Conservation (phyloP, 1,140 invertebrate genomes). For the Drosophila parvula region DNA sequence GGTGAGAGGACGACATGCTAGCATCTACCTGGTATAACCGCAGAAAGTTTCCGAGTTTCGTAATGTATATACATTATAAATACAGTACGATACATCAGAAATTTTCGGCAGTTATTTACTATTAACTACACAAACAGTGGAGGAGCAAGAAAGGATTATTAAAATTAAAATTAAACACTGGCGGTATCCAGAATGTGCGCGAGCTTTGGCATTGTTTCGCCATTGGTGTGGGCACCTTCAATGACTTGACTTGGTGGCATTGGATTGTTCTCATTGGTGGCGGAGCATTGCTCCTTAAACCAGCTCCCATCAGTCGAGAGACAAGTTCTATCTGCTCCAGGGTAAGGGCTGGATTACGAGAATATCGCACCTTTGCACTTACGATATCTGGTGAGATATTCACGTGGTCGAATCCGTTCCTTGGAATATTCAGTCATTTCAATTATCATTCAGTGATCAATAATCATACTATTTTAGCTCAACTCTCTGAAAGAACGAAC, state of each 20-base stretch:
- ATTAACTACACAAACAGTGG: neutral
- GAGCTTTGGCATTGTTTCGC: conserved; percentile 25
- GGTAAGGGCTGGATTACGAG: conserved; percentile 47
- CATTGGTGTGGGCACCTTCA: conserved; percentile 64
- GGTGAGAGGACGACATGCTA: neutral
- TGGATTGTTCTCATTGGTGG: conserved; percentile 71
- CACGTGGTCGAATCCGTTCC: conserved; percentile 55
- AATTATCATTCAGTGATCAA: too few species aligned
- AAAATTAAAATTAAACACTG: too few species aligned
- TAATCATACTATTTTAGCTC: too few species aligned
- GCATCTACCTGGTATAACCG: conserved; percentile 30
- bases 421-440: too few species aligned
- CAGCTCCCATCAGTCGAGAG: neutral
- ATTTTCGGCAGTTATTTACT: conserved; percentile 45
- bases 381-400: conserved; percentile 66
- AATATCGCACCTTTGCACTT: conserved; percentile 32
- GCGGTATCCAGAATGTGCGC: conserved; percentile 55
- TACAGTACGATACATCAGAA: conserved; percentile 57
- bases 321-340: neutral
- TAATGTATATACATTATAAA: conserved; percentile 38
- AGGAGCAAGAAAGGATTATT: too few species aligned
- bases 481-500: too few species aligned
- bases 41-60: conserved; percentile 51
- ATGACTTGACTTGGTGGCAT: conserved; percentile 41
- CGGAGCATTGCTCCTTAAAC: conserved; percentile 31